Conservation (phyloP, 2,888 invertebrate genomes). For the Artemia sinica region DNA sequence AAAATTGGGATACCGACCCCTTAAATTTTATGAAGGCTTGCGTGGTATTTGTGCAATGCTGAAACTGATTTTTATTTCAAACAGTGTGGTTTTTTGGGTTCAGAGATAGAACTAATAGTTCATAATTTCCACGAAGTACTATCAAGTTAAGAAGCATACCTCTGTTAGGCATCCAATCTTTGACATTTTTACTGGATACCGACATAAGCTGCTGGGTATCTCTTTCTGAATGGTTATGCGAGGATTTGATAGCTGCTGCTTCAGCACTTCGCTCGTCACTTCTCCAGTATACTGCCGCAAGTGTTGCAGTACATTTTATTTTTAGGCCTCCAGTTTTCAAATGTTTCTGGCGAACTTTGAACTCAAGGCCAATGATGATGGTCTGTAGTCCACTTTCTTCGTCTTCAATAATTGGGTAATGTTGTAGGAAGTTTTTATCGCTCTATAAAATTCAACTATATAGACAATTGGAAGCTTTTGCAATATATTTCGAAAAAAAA, state of each 20-base stretch:
- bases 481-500: too few species aligned
- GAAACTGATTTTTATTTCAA: too few species aligned
- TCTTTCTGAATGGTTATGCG: background rate
- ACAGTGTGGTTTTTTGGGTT: too few species aligned
- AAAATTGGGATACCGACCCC: too few species aligned
- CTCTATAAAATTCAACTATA: background rate
- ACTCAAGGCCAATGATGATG: background rate
- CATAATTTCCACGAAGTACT: too few species aligned
- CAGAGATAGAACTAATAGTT: too few species aligned
- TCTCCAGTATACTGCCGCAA: slow-evolving; percentile 8
- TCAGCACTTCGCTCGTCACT: slow-evolving; percentile 5
- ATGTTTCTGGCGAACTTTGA: background rate
- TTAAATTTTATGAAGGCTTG: too few species aligned
- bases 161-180: background rate
- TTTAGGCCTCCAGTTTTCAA: slow-evolving; percentile 1
- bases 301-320: background rate
- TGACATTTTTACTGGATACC: background rate
- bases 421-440: background rate
- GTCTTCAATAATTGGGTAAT: background rate
- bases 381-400: background rate
- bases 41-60: too few species aligned
- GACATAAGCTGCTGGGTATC: background rate
- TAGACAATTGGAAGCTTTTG: too few species aligned
- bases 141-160: background rate
- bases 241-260: background rate